Base-by-base conservation (phyloP, 2,888 invertebrate genomes). In the Ormyrus thymus region DNA sequence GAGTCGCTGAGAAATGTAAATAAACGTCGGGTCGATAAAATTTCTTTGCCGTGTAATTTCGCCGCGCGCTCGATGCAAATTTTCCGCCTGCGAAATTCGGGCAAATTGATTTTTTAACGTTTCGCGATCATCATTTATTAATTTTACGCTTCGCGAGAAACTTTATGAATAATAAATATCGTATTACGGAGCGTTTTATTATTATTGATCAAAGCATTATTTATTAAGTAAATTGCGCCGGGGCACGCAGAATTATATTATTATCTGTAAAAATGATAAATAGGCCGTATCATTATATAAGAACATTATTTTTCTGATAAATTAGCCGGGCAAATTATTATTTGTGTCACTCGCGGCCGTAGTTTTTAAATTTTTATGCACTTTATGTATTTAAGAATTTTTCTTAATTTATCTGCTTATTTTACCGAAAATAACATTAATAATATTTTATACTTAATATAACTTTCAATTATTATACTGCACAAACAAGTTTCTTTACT, bases 141-240 rank as follows among this genome's bases (percentile, higher is more conserved):
- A 69, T 76, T 76, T 70, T 64, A 73, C 70, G 70, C 70, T 70
- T 76, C 58, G 56, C 8, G 45, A 9, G 56, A 13, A 76, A 13
- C 50, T 76, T 76, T 70, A 76, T 64, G 76, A 69, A 76, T 76
- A 76, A 76, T 73, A 73, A 73, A 73, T 76, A 64, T 70, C 56
- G 62, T 76, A 70, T 70, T 64, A 64, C 13, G 48, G 55, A 4
- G 43, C n/a, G 29, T 48, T 70, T 76, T 70, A 64, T 76, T 71
- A 61, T 71, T 69, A 76, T 70, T 76, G 76, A 48, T 56, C 48
- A 11, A 48, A 58, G 62, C 51, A 62, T 76, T 76, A 76, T 76
- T 76, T 64, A 76, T 70, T 73, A 43, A 76, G 53, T 69, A 61
- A 69, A 76, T 69, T 76, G n/a, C 69, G 46, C 43, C 6, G 6